A percentile compares a stretch with the other conserved stretches of the same genome.
Conservation (phyloP, 2,797 vertebrate genomes). For the Rhabdophis nuchalis region DNA sequence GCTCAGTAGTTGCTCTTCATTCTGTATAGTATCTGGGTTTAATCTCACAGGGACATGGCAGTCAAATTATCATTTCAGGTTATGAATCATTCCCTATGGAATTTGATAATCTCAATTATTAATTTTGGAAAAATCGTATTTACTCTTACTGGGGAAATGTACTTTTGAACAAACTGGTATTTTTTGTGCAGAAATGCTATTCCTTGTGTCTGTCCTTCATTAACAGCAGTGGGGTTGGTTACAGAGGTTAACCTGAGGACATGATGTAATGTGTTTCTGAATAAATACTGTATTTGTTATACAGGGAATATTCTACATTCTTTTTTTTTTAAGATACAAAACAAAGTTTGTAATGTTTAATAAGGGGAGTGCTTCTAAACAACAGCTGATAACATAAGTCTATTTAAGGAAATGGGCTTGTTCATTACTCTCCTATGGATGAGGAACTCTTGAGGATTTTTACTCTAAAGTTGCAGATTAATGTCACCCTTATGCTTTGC, state of each 20-base stretch:
- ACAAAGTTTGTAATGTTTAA: background rate
- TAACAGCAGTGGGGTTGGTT: constrained; percentile 4
- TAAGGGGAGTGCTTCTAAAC: background rate
- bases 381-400: background rate
- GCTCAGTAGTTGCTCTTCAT: constrained; percentile 39
- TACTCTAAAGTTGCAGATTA: background rate
- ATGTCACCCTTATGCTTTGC: background rate
- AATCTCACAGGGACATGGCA: background rate
- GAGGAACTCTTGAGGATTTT: background rate
- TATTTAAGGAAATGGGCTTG: no score
- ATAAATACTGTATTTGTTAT: constrained; percentile 77
- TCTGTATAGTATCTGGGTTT: constrained; percentile 42
- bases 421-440: background rate
- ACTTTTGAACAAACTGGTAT: constrained; percentile 30
- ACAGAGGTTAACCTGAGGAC: constrained; percentile 43
- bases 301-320: constrained; percentile 59
- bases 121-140: background rate
- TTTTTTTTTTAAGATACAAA: constrained; percentile 3
- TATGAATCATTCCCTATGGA: constrained; percentile 34
- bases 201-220: constrained; percentile 52
- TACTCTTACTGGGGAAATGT: constrained; percentile 3
- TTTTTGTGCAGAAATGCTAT: constrained; percentile 37
- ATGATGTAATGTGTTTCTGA: constrained; percentile 70
- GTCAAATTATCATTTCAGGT: constrained; percentile 39
- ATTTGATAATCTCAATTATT: constrained; percentile 34